Evolutionary conservation across 1,140 invertebrate species (phyloP), one percentile per base, ranked within the genome.

Genomic region (Scaptomyza hsui): DNA sequence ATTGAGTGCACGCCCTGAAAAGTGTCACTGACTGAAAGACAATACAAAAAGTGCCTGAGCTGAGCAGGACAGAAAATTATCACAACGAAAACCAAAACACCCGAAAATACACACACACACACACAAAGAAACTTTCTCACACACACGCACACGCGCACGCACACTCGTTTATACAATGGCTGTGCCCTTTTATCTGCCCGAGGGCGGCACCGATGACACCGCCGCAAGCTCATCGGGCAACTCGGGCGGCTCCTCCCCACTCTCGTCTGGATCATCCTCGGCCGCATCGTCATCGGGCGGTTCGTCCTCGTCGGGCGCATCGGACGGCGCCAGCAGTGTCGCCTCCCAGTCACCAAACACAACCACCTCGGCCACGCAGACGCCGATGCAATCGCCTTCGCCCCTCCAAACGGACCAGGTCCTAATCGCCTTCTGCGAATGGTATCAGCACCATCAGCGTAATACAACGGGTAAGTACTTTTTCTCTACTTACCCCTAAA

Each of bases 181-280:
- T 71, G 88, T 90, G 85, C 88, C 88, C 76, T 91, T 91, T 85
- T 83, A 85, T 82, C 72, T 90, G 76, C 90, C 90, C 57, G 89
- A 90, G 75, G 83, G 69, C 69, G 85, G 86, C 71, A 65, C 72
- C 72, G 83, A 90, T 85, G 82, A 90, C 60, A 78, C 74, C 56
- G 89, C 81, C 73, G 85, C 85, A 39, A 78, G 78, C 52, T 79
- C 85, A 55, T 65, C 77, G 62, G 72, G 70, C 44, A 67, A 73
- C 51, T 83, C 83, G 61, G 81, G 76, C 53, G 53, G 55, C 62
- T 59, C 74, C 57, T 71, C 78, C 24, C 63, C 76, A n/a, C n/a
- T n/a, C 7, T 63, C 76, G 26, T 76, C 82, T 7, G 62, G 53
- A 35, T 75, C 81, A 32, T 49, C 62, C 9, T 75, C 82, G 0